phyloP scores from a whole-genome alignment of 2,113 vertebrate genomes.

The Marmota flaviventris region DNA sequence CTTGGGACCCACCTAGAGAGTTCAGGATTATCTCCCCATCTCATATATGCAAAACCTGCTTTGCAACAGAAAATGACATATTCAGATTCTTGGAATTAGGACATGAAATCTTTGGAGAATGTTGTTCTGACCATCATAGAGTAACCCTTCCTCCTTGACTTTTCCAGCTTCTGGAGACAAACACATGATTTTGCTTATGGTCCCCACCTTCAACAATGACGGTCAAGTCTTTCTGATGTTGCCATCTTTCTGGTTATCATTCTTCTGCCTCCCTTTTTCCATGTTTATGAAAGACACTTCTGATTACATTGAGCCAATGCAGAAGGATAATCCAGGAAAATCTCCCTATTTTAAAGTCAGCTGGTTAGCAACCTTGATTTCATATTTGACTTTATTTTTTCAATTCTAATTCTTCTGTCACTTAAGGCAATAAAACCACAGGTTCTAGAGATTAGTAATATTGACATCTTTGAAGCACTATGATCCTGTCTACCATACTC shows the following conservation, averaged over 20 bases:
- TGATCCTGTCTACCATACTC: not conserved
- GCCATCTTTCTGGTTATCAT: not conserved
- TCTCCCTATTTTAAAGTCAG: not conserved
- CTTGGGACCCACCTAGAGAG: not conserved
- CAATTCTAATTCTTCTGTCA: not conserved
- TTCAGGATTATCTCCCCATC: not conserved
- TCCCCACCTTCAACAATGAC: not conserved
- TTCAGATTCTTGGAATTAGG: not conserved
- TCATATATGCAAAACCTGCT: not conserved
- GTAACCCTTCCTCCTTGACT: not conserved
- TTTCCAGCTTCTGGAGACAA: not conserved
- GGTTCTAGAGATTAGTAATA: not conserved
- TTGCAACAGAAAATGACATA: not conserved
- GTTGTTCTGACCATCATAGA: not conserved
- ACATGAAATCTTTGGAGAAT: no score
- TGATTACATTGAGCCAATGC: not conserved
- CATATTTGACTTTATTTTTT: not conserved
- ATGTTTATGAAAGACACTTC: not conserved
- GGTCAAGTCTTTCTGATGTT: not conserved
- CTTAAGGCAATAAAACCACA: not conserved
- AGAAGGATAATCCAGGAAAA: not conserved
- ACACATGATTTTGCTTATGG: not conserved
- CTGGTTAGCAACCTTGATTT: not conserved
- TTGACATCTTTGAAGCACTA: not conserved
- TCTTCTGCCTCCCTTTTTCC: not conserved